Evolutionary conservation across 2,888 invertebrate species (phyloP).

Genomic region (Piscicola geometra): DNA sequence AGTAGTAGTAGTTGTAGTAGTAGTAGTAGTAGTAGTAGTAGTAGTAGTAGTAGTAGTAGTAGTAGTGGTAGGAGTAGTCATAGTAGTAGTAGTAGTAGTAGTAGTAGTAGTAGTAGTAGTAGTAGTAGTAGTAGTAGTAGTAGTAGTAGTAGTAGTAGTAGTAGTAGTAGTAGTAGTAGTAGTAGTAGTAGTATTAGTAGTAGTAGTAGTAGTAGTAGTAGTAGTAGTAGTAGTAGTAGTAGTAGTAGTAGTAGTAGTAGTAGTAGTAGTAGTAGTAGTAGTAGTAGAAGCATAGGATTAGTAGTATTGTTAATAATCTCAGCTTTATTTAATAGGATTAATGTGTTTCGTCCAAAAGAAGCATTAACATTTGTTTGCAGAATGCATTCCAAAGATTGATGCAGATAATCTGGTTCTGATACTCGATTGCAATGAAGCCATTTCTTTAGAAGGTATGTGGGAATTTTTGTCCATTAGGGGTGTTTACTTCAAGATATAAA

Average conservation of each 20-base stretch:
- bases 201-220: constrained; percentile 3
- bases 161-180: constrained; percentile 11
- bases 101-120: constrained; percentile 22
- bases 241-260: background rate
- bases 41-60: constrained; percentile 23
- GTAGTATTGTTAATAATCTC: constrained; percentile 16
- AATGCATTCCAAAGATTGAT: too few relatives aligned
- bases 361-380: too few relatives aligned
- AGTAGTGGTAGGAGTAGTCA: background rate
- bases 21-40: constrained; percentile 3
- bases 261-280: background rate
- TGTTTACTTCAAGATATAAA: too few relatives aligned
- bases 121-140: constrained; percentile 20
- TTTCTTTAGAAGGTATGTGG: too few relatives aligned
- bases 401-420: too few relatives aligned
- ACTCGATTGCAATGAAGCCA: too few relatives aligned
- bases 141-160: constrained; percentile 5
- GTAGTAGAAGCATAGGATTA: constrained; percentile 1
- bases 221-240: constrained; percentile 20
- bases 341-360: too few relatives aligned
- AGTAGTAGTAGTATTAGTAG: background rate
- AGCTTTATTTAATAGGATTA: too few relatives aligned
- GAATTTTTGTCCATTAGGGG: too few relatives aligned
- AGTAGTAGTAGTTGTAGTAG: constrained; percentile 6
- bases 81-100: constrained; percentile 22